Evolutionary conservation across 2,797 vertebrate genomes (phyloP).

Genomic region (Nasua narica): DNA sequence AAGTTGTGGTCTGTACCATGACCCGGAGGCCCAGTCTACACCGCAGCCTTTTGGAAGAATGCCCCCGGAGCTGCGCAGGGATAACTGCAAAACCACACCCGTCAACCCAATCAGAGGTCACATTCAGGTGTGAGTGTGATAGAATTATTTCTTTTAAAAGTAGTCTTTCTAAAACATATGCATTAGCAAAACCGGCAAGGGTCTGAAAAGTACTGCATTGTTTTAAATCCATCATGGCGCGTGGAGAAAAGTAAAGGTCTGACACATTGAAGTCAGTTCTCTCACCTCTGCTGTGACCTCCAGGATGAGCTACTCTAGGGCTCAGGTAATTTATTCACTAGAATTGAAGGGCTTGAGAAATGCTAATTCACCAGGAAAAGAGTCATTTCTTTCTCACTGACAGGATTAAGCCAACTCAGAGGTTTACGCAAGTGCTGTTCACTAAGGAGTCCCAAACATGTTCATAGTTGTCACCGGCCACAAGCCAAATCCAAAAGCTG

Average conservation of each 20-base stretch:
- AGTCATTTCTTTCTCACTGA: neutral
- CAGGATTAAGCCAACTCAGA: neutral
- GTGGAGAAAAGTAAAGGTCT: neutral
- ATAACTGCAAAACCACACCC: accelerated
- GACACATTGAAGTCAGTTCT: neutral
- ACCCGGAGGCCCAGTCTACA: accelerated
- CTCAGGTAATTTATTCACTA: neutral
- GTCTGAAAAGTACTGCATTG: neutral
- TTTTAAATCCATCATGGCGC: neutral
- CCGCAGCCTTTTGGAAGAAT: accelerated
- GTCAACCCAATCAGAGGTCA: neutral
- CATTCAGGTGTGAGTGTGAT: neutral
- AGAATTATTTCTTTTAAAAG: neutral
- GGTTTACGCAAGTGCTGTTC: neutral
- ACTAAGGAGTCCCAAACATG: neutral
- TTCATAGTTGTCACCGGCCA: neutral
- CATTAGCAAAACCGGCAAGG: neutral
- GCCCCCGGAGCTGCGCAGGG: neutral
- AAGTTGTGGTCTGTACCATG: too few species aligned
- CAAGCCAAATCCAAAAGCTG: neutral
- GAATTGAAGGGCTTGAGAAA: neutral
- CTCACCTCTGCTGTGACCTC: neutral
- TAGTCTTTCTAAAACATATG: neutral
- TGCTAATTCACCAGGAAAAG: neutral
- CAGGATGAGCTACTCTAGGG: neutral